Evolutionary conservation across 2,797 vertebrate genomes (phyloP), one percentile per base, ranked within the genome.

Genomic region (Alfaro cultratus): DNA sequence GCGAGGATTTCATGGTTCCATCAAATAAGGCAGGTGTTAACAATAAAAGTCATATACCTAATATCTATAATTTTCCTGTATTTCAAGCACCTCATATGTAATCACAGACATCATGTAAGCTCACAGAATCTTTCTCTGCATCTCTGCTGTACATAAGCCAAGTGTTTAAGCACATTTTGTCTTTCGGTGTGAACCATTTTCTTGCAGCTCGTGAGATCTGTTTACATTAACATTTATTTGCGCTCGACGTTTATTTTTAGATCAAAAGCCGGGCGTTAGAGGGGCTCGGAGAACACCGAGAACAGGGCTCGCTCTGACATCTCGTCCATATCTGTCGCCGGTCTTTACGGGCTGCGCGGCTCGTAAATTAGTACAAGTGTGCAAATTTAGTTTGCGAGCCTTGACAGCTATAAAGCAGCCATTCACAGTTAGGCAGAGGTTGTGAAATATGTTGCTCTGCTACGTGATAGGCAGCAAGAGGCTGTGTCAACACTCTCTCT

Each of bases 361-460:
- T 57, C 11, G n/a, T 57, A 60, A 57, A 60, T 60, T 31, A 31
- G n/a, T 60, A 60, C 55, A 13, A 29, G 16, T 36, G 15, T 62
- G n/a, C 2, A 31, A 31, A 62, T 62, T 36, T 64, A 34, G 31
- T 9, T 64, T 64, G 60, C 7, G 34, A 64, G 60, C 7, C 60
- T 36, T 64, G 60, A 36, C 60, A 64, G 16, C 60, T 4, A 36
- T 36, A 36, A 64, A 64, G 34, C 31, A 67, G 34, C 34, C 36
- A 21, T 67, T 67, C 34, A 67, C 62, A 67, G 34, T 67, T 67
- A 11, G 21, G 62, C 60, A 64, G 60, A 64, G 60, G 29, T 64
- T 34, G 31, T 36, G 31, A 64, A 34, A 64, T 34, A 64, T 64
- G 60, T 64, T 64, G 60, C 62, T 67, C 3, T 39, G 62, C 62